These are phyloP conservation scores for Charaxes varanes DNA, from an alignment of 1,140 invertebrate genomes.

Conservation along the genomic window DNA sequence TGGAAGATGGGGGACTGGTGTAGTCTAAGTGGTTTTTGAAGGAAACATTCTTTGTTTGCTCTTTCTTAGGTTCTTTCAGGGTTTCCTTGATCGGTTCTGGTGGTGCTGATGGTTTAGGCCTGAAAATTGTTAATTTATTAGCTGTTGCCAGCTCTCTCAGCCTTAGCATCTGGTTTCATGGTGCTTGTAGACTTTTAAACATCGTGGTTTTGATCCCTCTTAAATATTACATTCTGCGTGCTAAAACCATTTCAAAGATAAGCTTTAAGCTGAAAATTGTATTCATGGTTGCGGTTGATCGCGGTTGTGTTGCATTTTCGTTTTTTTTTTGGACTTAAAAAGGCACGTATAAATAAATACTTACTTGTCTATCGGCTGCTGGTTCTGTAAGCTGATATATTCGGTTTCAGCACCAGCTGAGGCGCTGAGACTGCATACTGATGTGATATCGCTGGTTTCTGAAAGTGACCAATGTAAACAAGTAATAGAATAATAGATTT, in stretches of 20 bases:
- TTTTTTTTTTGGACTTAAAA: too few species aligned
- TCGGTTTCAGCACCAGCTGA: slow-evolving; percentile 65
- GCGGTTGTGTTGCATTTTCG: too few species aligned
- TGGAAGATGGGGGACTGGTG: slow-evolving; percentile 58
- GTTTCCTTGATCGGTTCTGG: slow-evolving; percentile 50
- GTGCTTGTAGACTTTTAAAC: too few species aligned
- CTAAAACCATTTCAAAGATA: too few species aligned
- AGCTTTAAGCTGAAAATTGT: too few species aligned
- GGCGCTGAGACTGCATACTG: slow-evolving; percentile 74
- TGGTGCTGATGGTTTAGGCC: slow-evolving; percentile 45
- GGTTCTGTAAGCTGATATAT: slow-evolving; percentile 47
- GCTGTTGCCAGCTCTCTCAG: too few species aligned
- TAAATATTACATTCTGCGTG: background rate
- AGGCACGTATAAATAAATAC: too few species aligned
- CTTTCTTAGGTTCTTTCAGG: slow-evolving; percentile 56
- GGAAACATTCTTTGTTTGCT: slow-evolving; percentile 69
- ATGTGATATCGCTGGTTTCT: slow-evolving; percentile 77
- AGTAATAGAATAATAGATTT: background rate
- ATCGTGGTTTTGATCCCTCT: too few species aligned
- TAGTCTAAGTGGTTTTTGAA: slow-evolving; percentile 72
- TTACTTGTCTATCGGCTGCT: slow-evolving; percentile 49
- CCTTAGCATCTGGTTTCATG: too few species aligned
- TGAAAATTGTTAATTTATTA: too few species aligned
- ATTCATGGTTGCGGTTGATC: too few species aligned
- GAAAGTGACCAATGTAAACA: slow-evolving; percentile 21